Evolutionary conservation across 2,797 vertebrate species (phyloP), one percentile per base, ranked within the genome.

Genomic region (Neosilurus mollespiculum): DNA sequence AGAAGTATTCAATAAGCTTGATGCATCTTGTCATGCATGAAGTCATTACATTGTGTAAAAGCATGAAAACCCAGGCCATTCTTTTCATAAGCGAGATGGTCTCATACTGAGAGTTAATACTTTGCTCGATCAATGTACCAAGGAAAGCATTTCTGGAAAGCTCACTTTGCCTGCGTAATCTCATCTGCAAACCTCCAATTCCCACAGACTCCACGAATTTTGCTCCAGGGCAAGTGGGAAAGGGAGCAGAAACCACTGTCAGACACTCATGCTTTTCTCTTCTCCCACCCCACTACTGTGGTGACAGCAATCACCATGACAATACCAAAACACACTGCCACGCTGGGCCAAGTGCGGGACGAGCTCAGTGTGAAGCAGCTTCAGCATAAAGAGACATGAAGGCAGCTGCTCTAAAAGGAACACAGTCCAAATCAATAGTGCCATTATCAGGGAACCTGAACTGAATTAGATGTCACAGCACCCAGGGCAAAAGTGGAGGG

Each of bases 401-500:
- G 78, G 69, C 51, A 69, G 84, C 83, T 82, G 84, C 83, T 64
- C 30, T 83, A 88, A 87, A 76, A 78, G 84, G 87, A 89, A 88
- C 84, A 87, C 85, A 83, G 89, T 87, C 85, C 82, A 84, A 89
- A 93, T 94, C 93, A 87, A 93, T 94, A 93, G 67, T 84, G 91
- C 87, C 89, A 93, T 93, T 92, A 94, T 90, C 89, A 89, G 86
- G 77, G 56, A 78, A 86, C 69, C 86, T 78, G 87, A 85, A 89
- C 90, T 92, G 91, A 93, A 93, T 93, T 91, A 92, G 90, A 92
- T 93, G 91, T 92, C 91, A 91, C 81, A 79, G 87, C 80, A 83
- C 89, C 80, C 18, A 87, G 90, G 89, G 89, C 89, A 90, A 90
- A 65, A 51, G n/a, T 62, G 34, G 14, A 43, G 16, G 16, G 20